phyloP scores from a whole-genome alignment of 2,113 vertebrate species.

The Melanotaenia duboulayi region DNA sequence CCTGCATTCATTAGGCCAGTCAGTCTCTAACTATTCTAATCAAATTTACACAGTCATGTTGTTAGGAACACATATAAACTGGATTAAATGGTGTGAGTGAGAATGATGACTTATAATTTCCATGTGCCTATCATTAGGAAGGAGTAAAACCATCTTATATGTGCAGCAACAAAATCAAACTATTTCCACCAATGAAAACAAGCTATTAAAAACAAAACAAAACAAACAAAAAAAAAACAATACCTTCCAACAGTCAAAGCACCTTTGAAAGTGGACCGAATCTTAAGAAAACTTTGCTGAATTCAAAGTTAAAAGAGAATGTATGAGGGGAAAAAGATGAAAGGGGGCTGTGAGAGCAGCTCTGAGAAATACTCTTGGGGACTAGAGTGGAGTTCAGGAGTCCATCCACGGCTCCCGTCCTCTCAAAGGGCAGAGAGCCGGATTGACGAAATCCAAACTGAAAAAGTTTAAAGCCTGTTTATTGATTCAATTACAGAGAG shows the following conservation, averaged over 20 bases:
- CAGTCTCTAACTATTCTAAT: neutral
- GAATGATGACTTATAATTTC: slow-evolving; percentile 15
- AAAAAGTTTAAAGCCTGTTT: slow-evolving; percentile 65
- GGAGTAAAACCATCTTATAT: neutral
- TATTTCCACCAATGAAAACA: slow-evolving; percentile 30
- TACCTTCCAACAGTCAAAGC: slow-evolving; percentile 2
- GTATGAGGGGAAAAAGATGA: slow-evolving; percentile 46
- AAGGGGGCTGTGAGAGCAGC: slow-evolving; percentile 53
- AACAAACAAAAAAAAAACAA: slow-evolving; percentile 29
- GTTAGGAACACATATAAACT: slow-evolving; percentile 11
- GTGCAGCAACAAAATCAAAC: neutral
- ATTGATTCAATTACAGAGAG: slow-evolving; percentile 68
- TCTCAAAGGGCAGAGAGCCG: slow-evolving; percentile 35
- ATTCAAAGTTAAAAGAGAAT: slow-evolving; percentile 72
- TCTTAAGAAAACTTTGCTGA: slow-evolving; percentile 57
- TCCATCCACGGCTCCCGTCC: slow-evolving; percentile 43
- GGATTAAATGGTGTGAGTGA: slow-evolving; percentile 17
- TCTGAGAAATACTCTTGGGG: slow-evolving; percentile 50
- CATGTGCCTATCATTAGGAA: slow-evolving; percentile 12
- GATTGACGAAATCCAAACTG: slow-evolving; percentile 53
- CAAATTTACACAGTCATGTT: neutral
- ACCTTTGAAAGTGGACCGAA: slow-evolving; percentile 54
- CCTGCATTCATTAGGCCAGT: slow-evolving; percentile 13
- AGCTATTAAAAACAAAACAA: slow-evolving; percentile 4
- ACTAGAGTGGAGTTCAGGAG: slow-evolving; percentile 58